A percentile compares a stretch with the other conserved stretches of the same genome.
These are phyloP conservation scores for Homalodisca vitripennis DNA, from an alignment of 1,140 invertebrate species.

Conservation along the genomic window DNA sequence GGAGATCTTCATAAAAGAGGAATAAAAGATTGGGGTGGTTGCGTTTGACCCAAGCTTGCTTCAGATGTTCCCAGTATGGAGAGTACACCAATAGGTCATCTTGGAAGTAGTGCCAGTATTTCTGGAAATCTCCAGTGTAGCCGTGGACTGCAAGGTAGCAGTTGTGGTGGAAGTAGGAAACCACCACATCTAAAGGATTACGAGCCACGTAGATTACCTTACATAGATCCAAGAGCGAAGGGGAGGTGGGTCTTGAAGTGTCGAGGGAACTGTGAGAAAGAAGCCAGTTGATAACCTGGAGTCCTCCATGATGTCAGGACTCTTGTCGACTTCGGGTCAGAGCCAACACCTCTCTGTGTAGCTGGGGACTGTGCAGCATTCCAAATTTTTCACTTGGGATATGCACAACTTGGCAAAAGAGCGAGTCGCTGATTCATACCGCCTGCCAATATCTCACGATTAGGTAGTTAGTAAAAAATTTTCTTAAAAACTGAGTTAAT, in stretches of 20 bases:
- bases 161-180: slow-evolving; percentile 82
- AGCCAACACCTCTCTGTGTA: slow-evolving; percentile 30
- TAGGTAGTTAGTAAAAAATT: too few relatives aligned
- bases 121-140: slow-evolving; percentile 68
- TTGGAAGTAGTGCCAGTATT: slow-evolving; percentile 75
- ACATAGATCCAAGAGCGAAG: slow-evolving; percentile 53
- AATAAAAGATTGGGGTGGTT: slow-evolving; percentile 70
- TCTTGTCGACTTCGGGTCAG: slow-evolving; percentile 23
- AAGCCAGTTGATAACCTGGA: slow-evolving; percentile 33
- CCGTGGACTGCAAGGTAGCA: slow-evolving; percentile 67
- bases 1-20: slow-evolving; percentile 79
- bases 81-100: slow-evolving; percentile 69
- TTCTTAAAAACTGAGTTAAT: too few relatives aligned
- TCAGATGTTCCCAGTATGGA: slow-evolving; percentile 71
- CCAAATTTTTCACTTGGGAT: too few relatives aligned
- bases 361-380: slow-evolving; percentile 29
- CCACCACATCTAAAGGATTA: slow-evolving; percentile 83
- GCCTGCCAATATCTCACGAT: too few relatives aligned
- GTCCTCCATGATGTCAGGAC: too few relatives aligned
- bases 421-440: too few relatives aligned
- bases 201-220: slow-evolving; percentile 70
- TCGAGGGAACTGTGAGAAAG: slow-evolving; percentile 51
- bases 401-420: too few relatives aligned
- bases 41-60: slow-evolving; percentile 66
- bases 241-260: slow-evolving; percentile 65